A percentile compares a stretch with the other conserved stretches of the same genome.
phyloP scores from a whole-genome alignment of 1,140 invertebrate genomes.

The Drosophila saltans region DNA sequence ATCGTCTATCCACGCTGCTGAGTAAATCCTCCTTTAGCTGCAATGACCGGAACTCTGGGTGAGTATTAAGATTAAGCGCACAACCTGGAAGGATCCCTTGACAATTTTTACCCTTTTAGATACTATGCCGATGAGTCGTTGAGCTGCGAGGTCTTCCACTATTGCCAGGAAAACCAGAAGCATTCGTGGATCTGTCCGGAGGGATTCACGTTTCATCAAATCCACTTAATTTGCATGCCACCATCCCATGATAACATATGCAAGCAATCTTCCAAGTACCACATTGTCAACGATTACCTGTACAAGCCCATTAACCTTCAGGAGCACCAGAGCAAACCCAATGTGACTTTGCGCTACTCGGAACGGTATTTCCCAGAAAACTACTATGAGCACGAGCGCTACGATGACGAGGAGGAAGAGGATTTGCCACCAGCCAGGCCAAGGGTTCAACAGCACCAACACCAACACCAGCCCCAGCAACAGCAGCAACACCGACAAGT shows the following conservation, averaged over 20 bases:
- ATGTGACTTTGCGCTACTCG: constrained; percentile 90
- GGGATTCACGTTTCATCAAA: constrained; percentile 96
- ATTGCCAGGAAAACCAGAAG: constrained; percentile 94
- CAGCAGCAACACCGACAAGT: constrained; percentile 49
- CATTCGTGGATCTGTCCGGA: constrained; percentile 97
- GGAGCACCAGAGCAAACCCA: constrained; percentile 91
- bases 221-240: constrained; percentile 96
- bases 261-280: constrained; percentile 93
- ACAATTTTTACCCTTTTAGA: constrained; percentile 24
- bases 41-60: constrained; percentile 90
- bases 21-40: constrained; percentile 94
- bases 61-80: background rate
- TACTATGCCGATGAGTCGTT: constrained; percentile 96
- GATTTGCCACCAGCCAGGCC: constrained; percentile 70
- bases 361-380: constrained; percentile 92
- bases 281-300: constrained; percentile 96
- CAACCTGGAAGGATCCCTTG: background rate
- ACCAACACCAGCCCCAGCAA: constrained; percentile 64
- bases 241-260: constrained; percentile 94
- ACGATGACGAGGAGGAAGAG: constrained; percentile 86
- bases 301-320: constrained; percentile 94
- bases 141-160: constrained; percentile 96
- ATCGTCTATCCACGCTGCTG: constrained; percentile 90
- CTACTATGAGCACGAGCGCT: constrained; percentile 88
- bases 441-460: constrained; percentile 75